Base-by-base conservation (phyloP, 2,888 invertebrate species). In the Sisyra nigra region DNA sequence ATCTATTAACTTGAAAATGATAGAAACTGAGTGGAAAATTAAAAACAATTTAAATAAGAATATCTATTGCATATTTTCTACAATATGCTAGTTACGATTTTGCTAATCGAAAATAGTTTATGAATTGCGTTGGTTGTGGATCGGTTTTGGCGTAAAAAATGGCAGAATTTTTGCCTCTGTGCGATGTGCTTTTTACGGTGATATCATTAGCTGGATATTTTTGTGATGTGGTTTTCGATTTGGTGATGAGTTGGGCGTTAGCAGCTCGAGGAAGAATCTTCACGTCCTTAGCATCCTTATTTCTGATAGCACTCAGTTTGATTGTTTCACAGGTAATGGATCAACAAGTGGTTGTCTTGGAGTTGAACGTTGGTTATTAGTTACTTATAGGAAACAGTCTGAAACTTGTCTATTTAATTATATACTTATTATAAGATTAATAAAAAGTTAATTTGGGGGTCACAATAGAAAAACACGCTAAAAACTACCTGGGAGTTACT, bases 171-270 rank as follows among this genome's bases (percentile, higher is more conserved):
- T 71, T 89, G 63, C 88, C 88, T 52, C 72, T 89, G 59, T 89
- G 89, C 72, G 89, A 89, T 67, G 82, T 88, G 50, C 69, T 89
- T 39, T 89, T 89, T 70, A 89, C 89, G 66, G 83, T 89, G 60
- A 86, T 88, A 53, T 88, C 88, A 39, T 67, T 89, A 52, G 86
- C 86, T 45, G 84, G 84, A 17, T 88, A 89, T 61, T 89, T 89
- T 64, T 88, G 88, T 69, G 87, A 88, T 68, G 78, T 87, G 48
- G 86, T 88, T 6, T 89, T 89, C 61, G 87, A 89, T 62, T 72
- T 87, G 47, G 79, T 88, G 45, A 80, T 86, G 69, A 79, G 83
- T 37, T 89, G 87, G 62, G 84, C 87, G 17, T 69, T 89, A 24
- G 79, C 82, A 50, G 76, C 80, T 57, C 67, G 75, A 44, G 74